Evolutionary conservation across 1,140 invertebrate species (phyloP).

Genomic region (Ostrea denselamellosa): DNA sequence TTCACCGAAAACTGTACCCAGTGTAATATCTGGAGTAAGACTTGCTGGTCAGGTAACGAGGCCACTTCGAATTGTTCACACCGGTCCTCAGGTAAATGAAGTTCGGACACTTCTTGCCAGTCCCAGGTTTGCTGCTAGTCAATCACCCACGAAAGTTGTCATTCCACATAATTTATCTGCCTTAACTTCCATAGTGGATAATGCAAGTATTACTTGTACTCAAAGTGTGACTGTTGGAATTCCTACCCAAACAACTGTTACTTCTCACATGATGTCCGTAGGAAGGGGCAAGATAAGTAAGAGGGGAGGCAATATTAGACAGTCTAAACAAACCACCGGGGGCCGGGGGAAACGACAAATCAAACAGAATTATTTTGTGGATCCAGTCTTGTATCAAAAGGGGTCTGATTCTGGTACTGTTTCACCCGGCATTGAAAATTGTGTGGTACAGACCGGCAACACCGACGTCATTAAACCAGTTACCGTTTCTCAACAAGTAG

Average conservation of each 20-base stretch:
- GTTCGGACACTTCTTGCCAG: neutral
- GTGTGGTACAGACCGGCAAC: neutral
- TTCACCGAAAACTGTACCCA: neutral
- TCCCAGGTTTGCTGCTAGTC: slow-evolving; percentile 2
- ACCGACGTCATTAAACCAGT: neutral
- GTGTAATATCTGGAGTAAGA: neutral
- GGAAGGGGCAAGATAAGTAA: neutral
- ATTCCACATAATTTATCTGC: neutral
- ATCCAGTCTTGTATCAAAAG: neutral
- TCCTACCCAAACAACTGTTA: neutral
- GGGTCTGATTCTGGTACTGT: neutral
- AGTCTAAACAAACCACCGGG: neutral
- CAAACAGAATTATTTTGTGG: slow-evolving; percentile 16
- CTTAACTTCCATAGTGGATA: neutral
- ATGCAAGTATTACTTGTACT: neutral
- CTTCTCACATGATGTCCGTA: neutral
- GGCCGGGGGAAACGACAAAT: neutral
- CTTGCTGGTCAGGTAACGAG: neutral
- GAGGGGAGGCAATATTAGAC: neutral
- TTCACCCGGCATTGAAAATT: neutral
- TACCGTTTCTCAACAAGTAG: neutral
- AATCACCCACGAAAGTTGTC: neutral
- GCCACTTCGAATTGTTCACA: neutral
- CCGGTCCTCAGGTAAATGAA: neutral
- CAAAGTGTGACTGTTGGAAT: neutral